A percentile compares a stretch with the other conserved stretches of the same genome.
Evolutionary conservation across 2,888 invertebrate species (phyloP).

Genomic region (Lasioglossum malachurum): DNA sequence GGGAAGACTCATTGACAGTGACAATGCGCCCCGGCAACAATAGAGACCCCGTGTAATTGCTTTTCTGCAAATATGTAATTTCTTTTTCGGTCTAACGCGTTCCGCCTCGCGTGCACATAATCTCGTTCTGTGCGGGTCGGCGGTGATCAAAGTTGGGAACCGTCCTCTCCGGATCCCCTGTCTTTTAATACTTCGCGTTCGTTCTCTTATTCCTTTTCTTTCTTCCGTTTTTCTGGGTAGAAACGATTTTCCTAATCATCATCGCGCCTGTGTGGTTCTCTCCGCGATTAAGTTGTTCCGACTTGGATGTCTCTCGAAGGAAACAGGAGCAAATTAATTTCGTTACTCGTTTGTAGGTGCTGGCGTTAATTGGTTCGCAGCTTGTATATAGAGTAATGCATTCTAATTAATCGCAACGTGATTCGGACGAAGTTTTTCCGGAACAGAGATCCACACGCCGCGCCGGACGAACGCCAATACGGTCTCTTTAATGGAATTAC

Average conservation of each 20-base stretch:
- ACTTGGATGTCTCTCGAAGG: background rate
- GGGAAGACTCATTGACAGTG: slow-evolving; percentile 46
- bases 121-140: background rate
- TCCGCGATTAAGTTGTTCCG: slow-evolving; percentile 3
- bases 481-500: slow-evolving; percentile 38
- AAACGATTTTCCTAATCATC: slow-evolving; percentile 4
- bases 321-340: background rate
- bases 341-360: background rate
- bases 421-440: background rate
- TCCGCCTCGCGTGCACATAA: slow-evolving; percentile 38
- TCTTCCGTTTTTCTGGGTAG: background rate
- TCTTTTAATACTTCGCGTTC: background rate
- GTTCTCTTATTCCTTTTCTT: background rate
- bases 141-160: slow-evolving; percentile 24
- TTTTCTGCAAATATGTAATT: slow-evolving; percentile 9
- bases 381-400: no score
- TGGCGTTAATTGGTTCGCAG: background rate
- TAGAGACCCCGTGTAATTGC: slow-evolving; percentile 43
- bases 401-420: background rate
- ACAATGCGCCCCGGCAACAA: slow-evolving; percentile 36
- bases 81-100: slow-evolving; percentile 1
- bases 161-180: no score
- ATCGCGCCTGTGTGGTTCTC: background rate
- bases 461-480: background rate
- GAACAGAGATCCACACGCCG: background rate